phyloP scores from a whole-genome alignment of 2,797 vertebrate species.

The Perodicticus potto region DNA sequence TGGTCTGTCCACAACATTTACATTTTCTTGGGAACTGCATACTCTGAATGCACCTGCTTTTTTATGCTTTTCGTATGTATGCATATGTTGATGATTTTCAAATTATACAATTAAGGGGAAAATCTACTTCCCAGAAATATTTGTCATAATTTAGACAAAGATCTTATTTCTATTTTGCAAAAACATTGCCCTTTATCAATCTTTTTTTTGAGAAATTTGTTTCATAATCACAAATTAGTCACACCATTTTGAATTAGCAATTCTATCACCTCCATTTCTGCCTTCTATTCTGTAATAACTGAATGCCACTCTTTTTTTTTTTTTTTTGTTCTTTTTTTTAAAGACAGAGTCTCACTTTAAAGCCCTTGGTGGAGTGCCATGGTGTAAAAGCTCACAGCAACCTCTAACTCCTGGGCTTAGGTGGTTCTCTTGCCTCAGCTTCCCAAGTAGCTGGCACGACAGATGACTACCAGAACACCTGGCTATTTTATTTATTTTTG shows the following conservation, averaged over 20 bases:
- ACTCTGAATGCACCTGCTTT: neutral
- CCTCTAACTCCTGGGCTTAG: too few relatives aligned
- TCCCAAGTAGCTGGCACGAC: too few relatives aligned
- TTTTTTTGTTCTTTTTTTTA: too few relatives aligned
- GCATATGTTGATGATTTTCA: neutral
- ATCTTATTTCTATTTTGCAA: neutral
- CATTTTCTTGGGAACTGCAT: constrained; percentile 1
- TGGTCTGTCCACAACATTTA: neutral
- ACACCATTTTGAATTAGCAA: neutral
- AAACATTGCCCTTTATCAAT: neutral
- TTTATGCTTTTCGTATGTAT: neutral
- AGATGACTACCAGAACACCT: too few relatives aligned
- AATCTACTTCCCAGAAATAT: neutral
- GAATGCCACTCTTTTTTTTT: neutral
- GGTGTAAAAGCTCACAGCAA: too few relatives aligned
- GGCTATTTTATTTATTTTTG: too few relatives aligned
- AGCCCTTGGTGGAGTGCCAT: too few relatives aligned
- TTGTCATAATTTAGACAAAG: neutral
- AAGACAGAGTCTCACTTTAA: too few relatives aligned
- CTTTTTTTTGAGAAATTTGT: neutral
- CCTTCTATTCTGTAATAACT: neutral
- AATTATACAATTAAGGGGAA: constrained; percentile 6
- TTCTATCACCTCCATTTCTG: neutral
- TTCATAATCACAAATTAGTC: neutral
- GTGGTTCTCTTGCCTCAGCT: too few relatives aligned